Conservation (phyloP, 2,888 invertebrate genomes). For the Bimastos eiseni region DNA sequence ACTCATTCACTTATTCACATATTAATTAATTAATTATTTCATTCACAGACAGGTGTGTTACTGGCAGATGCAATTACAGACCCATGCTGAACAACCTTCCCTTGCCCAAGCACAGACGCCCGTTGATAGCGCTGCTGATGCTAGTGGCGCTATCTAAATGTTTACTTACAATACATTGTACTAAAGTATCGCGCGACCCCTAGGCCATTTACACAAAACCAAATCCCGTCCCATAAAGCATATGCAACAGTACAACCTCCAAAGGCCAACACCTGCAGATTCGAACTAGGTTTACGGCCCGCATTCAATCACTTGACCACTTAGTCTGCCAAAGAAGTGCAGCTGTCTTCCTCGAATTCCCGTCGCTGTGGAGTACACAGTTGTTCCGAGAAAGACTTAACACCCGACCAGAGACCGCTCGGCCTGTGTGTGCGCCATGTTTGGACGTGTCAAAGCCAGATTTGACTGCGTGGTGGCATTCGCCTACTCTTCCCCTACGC, state of each 20-base stretch:
- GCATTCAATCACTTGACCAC: neutral
- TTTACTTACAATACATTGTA: no score
- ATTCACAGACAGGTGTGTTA: no score
- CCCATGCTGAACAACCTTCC: no score
- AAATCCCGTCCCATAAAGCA: neutral
- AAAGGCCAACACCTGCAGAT: neutral
- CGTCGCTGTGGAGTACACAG: neutral
- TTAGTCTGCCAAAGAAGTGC: neutral
- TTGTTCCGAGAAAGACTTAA: neutral
- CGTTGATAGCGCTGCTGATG: no score
- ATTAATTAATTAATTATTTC: no score
- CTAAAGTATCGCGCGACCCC: no score
- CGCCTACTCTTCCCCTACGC: neutral
- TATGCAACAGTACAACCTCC: no score
- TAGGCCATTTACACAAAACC: no score
- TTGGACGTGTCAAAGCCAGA: neutral
- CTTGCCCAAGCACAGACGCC: no score
- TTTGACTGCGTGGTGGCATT: neutral
- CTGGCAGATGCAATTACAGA: no score
- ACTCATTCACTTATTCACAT: no score
- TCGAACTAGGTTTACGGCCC: neutral
- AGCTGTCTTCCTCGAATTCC: neutral
- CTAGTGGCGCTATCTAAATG: no score
- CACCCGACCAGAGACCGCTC: neutral
- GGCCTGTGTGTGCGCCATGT: neutral